Percentiles rank a stretch among this genome's conserved stretches.
phyloP scores from a whole-genome alignment of 2,113 vertebrate genomes.

The Deroptyus accipitrinus region DNA sequence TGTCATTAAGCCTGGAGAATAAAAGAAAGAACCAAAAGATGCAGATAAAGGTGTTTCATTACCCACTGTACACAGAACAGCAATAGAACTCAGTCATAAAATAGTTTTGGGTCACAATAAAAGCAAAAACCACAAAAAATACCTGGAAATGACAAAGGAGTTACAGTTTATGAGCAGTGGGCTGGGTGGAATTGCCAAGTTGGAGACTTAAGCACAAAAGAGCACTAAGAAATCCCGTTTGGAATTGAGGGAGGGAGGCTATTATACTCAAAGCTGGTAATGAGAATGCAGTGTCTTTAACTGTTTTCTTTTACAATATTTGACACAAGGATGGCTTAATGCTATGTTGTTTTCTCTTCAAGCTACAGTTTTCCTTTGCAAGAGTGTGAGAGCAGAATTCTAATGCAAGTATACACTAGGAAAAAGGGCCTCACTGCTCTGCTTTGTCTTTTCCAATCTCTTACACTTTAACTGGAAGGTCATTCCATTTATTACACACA shows the following conservation, averaged over 20 bases:
- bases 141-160: constrained; percentile 39
- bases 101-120: constrained; percentile 59
- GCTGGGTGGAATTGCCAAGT: not conserved
- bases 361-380: constrained; percentile 47
- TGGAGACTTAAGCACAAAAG: constrained; percentile 16
- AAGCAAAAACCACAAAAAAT: constrained; percentile 34
- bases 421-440: constrained; percentile 2
- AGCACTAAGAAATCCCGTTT: constrained; percentile 26
- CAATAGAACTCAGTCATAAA: constrained; percentile 53
- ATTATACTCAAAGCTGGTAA: constrained; percentile 35
- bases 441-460: constrained; percentile 54
- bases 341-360: constrained; percentile 54
- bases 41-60: constrained; percentile 77
- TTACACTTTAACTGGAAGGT: constrained; percentile 53
- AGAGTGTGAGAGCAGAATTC: constrained; percentile 52
- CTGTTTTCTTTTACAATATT: constrained; percentile 55
- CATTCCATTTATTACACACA: constrained; percentile 59
- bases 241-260: not conserved
- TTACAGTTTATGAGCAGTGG: constrained; percentile 3
- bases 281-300: constrained; percentile 55
- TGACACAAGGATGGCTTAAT: constrained; percentile 52
- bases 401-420: not conserved
- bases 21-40: constrained; percentile 69
- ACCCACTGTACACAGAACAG: constrained; percentile 62
- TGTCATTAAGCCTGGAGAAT: constrained; percentile 75